Conservation (phyloP, 2,797 vertebrate genomes). For the Vipera ursinii region DNA sequence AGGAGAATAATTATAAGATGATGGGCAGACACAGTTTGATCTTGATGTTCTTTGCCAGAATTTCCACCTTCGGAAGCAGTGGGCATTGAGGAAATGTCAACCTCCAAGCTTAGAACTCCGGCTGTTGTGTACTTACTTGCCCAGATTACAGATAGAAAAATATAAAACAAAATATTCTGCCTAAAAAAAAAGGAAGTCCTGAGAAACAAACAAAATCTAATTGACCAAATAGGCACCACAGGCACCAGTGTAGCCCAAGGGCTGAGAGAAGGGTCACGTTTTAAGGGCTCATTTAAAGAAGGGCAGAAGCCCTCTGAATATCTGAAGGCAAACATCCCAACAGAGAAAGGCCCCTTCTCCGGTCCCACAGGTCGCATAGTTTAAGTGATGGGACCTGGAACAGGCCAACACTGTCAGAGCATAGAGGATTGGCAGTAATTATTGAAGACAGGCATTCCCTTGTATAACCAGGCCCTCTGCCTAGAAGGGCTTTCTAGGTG, state of each 20-base stretch:
- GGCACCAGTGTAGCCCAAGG: background rate
- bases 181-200: background rate
- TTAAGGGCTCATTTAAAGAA: background rate
- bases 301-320: background rate
- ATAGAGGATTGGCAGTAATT: background rate
- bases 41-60: background rate
- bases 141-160: background rate
- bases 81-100: background rate
- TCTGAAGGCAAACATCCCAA: background rate
- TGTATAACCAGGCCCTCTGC: background rate
- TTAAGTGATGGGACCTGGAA: background rate
- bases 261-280: background rate
- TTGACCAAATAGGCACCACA: background rate
- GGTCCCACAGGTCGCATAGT: background rate
- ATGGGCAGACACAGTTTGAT: background rate
- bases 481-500: background rate
- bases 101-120: background rate
- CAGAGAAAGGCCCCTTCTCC: background rate
- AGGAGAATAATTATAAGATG: background rate
- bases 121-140: background rate
- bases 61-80: background rate
- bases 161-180: background rate
- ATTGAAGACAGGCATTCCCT: background rate
- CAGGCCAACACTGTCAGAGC: background rate
- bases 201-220: background rate